These are phyloP conservation scores for Danio jaintianensis DNA, from an alignment of 2,797 vertebrate genomes.

Conservation along the genomic window DNA sequence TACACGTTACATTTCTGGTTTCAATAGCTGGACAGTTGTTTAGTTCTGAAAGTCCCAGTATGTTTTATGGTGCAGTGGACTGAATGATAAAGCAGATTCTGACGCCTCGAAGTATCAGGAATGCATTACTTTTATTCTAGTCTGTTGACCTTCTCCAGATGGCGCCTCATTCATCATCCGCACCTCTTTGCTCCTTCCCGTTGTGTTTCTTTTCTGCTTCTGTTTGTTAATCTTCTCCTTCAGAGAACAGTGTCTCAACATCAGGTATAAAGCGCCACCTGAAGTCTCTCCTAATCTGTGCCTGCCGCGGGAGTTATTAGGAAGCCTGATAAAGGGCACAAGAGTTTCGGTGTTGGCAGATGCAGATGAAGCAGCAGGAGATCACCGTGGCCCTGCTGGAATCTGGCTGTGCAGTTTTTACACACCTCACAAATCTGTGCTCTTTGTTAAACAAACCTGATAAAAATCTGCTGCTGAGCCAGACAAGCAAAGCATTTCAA, in stretches of 20 bases:
- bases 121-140: neutral
- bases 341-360: neutral
- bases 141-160: neutral
- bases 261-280: neutral
- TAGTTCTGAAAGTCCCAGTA: neutral
- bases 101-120: neutral
- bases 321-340: neutral
- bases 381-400: neutral
- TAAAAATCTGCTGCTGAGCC: neutral
- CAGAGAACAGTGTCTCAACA: neutral
- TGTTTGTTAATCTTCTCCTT: neutral
- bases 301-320: neutral
- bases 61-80: neutral
- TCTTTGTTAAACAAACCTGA: neutral
- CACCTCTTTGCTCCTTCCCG: neutral
- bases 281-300: neutral
- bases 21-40: too few species aligned
- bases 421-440: neutral
- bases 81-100: neutral
- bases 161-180: neutral
- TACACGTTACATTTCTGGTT: too few species aligned
- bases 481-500: neutral
- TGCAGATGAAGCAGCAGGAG: slow-evolving; percentile 4
- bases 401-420: neutral
- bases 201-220: neutral